Base-by-base conservation (phyloP, 1,140 invertebrate species). In the Chrysoperla carnea region DNA sequence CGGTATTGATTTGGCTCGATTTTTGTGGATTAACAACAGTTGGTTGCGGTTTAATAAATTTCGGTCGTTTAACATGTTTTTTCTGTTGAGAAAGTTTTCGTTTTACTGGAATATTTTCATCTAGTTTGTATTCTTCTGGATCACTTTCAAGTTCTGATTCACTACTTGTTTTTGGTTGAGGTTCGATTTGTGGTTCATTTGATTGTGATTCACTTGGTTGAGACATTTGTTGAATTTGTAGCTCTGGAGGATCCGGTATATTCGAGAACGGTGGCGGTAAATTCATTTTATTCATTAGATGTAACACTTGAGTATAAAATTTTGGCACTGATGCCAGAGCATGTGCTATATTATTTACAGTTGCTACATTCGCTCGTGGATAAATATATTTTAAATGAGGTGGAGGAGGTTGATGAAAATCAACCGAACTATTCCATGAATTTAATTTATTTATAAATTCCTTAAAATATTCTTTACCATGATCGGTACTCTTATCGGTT, bases 241-340 rank as follows among this genome's bases (percentile, higher is more conserved):
- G 41, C 38, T 48, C 40, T 29, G 52, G 46, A 13, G 52, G 47
- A 29, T 57, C 51, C 44, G 48, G 41, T 29, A 73, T 57, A 54
- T 66, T 56, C 31, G 75, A 69, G 66, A 94, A 93, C n/a, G 90
- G 90, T 44, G 76, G 73, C 29, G 84, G 81, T 37, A 94, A 57
- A 61, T 83, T 87, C 88, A 96, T 92, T 66, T 83, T 89, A 57
- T 94, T 94, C 89, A 95, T 94, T 28, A 96, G 67, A 69, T 95
- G 89, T 39, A 94, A 57, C 6, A 86, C 81, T 70, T 84, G 89
- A 15, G 70, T 77, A 57, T 94, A 94, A 60, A 94, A 86, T 50
- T 77, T 74, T 37, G 80, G 79, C 51, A 85, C 75, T 35, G 68
- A 68, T 41, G 79, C 67, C 37, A 93, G 58, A 38, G 78, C 72